Evolutionary conservation across 2,113 vertebrate species (phyloP), one percentile per base, ranked within the genome.

Genomic region (Callipepla squamata): DNA sequence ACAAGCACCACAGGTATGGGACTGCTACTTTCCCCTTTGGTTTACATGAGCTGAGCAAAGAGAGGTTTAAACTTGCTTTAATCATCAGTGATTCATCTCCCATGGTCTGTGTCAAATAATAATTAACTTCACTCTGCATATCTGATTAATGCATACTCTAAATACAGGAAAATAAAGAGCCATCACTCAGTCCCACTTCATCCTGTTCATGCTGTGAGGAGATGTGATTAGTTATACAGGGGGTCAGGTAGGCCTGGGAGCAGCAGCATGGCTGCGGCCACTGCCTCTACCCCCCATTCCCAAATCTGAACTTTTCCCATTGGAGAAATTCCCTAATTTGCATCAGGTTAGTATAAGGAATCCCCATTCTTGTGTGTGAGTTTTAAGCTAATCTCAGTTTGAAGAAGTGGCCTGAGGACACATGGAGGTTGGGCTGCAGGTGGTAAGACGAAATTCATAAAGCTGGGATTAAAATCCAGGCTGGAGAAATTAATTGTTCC

Each of bases 71-170:
- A 87, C 44, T 58, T 81, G 11, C 85, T 87, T 73, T 92, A 91
- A 83, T 82, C 86, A 92, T 91, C 70, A 69, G 58, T 94, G 89
- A 96, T 91, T 95, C 78, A 89, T 92, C 79, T 95, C 50, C 75
- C 22, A 30, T 69, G 61, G 67, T 82, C 87, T 92, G 67, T 94
- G 81, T 82, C 44, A 92, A 87, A 89, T 95, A 94, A 82, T 87
- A 94, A 91, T 85, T 93, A 73, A 76, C 91, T 94, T 73, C 89
- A 26, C 87, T 94, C 63, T 95, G 74, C 81, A 38, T 91, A 91
- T 91, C 85, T 94, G 62, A 76, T 94, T 92, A 95, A 85, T 76
- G 40, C 70, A 91, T 53, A 66, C 45, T 79, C 78, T 48, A 51
- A 91, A 89, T 73, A 80, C 14, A 53, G 30, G 78, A 67, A 92